These are phyloP conservation scores for Diploptera punctata DNA, from an alignment of 2,888 invertebrate species.

Conservation along the genomic window DNA sequence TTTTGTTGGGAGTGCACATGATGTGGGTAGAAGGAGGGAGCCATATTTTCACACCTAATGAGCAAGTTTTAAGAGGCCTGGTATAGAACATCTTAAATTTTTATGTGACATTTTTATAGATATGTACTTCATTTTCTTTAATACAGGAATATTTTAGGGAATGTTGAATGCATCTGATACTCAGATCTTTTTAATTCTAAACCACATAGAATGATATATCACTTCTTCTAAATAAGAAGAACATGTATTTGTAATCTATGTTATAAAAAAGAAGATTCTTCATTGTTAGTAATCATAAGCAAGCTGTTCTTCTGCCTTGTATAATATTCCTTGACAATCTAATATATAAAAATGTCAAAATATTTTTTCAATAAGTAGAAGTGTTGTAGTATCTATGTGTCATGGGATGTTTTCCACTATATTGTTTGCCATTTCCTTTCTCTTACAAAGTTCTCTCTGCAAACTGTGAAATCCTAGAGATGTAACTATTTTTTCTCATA, in stretches of 20 bases:
- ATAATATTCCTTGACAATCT: slow-evolving; percentile 56
- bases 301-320: slow-evolving; percentile 49
- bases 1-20: no score
- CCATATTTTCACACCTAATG: no score
- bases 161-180: slow-evolving; percentile 23
- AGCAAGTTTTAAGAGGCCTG: no score
- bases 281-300: slow-evolving; percentile 27
- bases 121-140: no score
- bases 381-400: slow-evolving; percentile 21
- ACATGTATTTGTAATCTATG: slow-evolving; percentile 41
- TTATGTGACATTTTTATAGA: no score
- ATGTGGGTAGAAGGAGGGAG: no score
- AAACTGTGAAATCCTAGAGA: background rate
- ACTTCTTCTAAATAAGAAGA: slow-evolving; percentile 21
- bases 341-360: slow-evolving; percentile 31
- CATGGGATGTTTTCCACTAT: slow-evolving; percentile 15
- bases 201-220: slow-evolving; percentile 7
- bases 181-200: slow-evolving; percentile 27
- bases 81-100: no score
- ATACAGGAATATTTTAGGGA: no score
- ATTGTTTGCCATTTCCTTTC: slow-evolving; percentile 14
- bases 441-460: background rate
- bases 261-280: slow-evolving; percentile 43
- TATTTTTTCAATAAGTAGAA: slow-evolving; percentile 35
- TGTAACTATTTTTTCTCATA: slow-evolving; percentile 1